These are phyloP conservation scores for Platerodrilus igneus DNA, from an alignment of 2,888 invertebrate species.

Conservation along the genomic window DNA sequence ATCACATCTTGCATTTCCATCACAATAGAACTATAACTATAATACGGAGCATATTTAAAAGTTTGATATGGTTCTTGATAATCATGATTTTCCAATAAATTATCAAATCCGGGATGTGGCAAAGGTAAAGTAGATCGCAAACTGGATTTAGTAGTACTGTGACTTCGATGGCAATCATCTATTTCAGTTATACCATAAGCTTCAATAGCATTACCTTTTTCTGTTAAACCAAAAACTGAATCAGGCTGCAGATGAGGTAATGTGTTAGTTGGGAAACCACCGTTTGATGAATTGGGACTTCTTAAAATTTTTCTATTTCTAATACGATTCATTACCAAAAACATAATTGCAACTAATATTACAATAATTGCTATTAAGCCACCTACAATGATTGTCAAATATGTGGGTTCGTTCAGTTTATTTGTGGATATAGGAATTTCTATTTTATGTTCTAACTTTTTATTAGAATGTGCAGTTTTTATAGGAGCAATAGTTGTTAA, in stretches of 20 bases:
- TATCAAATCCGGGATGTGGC: constrained; percentile 54
- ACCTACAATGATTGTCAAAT: constrained; percentile 75
- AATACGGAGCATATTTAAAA: constrained; percentile 69
- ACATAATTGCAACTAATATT: constrained; percentile 66
- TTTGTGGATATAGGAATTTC: constrained; percentile 64
- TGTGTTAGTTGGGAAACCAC: constrained; percentile 48
- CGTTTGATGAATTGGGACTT: constrained; percentile 62
- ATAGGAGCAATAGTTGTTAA: constrained; percentile 50
- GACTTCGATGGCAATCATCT: constrained; percentile 56
- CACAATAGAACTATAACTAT: constrained; percentile 70
- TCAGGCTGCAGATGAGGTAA: constrained; percentile 49
- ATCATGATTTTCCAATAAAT: constrained; percentile 61
- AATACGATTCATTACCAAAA: constrained; percentile 67
- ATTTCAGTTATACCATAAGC: constrained; percentile 57
- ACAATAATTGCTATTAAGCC: constrained; percentile 70
- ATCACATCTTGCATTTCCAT: constrained; percentile 70
- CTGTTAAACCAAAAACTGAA: constrained; percentile 49
- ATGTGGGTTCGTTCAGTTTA: constrained; percentile 65
- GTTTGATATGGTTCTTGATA: constrained; percentile 79
- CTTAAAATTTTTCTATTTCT: constrained; percentile 69
- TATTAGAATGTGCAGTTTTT: constrained; percentile 50
- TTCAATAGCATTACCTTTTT: constrained; percentile 50
- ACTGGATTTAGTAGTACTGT: constrained; percentile 50
- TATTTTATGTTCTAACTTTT: constrained; percentile 48
- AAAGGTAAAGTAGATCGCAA: constrained; percentile 52